Evolutionary conservation across 2,888 invertebrate species (phyloP), one percentile per base, ranked within the genome.

Genomic region (Sphaerophoria taeniata): DNA sequence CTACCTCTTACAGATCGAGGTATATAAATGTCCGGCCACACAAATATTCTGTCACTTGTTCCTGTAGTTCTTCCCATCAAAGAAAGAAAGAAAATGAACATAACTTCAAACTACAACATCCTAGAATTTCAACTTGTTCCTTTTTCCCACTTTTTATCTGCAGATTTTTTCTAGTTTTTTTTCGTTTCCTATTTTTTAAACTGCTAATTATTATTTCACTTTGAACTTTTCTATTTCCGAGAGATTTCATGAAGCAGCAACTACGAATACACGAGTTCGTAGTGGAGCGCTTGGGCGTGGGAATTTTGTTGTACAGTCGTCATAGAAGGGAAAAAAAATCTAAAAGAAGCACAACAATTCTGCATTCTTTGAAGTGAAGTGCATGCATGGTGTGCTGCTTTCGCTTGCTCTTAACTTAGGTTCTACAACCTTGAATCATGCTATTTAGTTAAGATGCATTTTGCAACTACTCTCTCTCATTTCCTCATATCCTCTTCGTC

Each of bases 141-240:
- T 9, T 43, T 43, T 24, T 43, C 12, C 3, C 39, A 39, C n/a
- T n/a, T 47, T 63, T 55, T 58, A 49, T 47, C 34, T 49, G 12
- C 47, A 45, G 5, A 34, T 65, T 74, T 31, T 12, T 39, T 6
- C 14, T 11, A 14, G 24, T 24, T 24, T 43, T 34, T 53, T 39
- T 47, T 47, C 6, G 34, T 6, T 34, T 12, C 9, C 11, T 33
- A 4, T 6, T 33, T 39, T 12, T 7, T 39, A 39, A 43, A 36
- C 49, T 67, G 65, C 67, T 53, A 60, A 79, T 78, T 78, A 78
- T 79, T 53, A 67, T 78, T 78, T 79, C 53, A 60, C 65, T 47
- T 58, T 67, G 53, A 67, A 73, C 60, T 60, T 65, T 78, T 72
- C 53, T 58, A 71, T 71, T 77, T 72, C 16, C 36, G 11, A 55